A percentile compares a stretch with the other conserved stretches of the same genome.
These are phyloP conservation scores for Elaphurus davidianus DNA, from an alignment of 2,113 vertebrate genomes.

Conservation along the genomic window DNA sequence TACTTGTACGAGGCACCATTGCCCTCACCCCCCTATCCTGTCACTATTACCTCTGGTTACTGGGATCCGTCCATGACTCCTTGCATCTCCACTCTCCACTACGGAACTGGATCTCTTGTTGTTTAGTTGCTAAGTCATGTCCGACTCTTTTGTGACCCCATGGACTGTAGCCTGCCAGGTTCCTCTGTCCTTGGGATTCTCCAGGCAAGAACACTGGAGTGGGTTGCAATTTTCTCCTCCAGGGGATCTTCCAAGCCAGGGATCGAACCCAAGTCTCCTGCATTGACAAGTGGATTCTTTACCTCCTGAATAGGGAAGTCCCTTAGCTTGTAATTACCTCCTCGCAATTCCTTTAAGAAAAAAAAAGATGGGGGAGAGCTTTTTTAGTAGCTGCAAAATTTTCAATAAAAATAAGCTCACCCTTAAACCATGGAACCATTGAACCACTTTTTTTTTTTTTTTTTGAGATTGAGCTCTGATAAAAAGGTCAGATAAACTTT, in stretches of 20 bases:
- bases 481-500: background rate
- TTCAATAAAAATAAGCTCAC: background rate
- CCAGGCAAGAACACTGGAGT: background rate
- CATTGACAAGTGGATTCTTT: background rate
- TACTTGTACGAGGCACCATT: background rate
- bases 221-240: background rate
- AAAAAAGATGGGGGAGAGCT: background rate
- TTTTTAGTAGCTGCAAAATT: background rate
- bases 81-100: background rate
- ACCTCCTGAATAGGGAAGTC: background rate
- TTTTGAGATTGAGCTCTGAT: background rate
- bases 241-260: background rate
- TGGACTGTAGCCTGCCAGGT: background rate
- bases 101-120: background rate
- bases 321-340: background rate
- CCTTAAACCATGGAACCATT: background rate
- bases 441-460: background rate
- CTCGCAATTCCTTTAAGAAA: background rate
- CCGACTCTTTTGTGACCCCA: background rate
- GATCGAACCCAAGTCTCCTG: background rate
- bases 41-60: background rate
- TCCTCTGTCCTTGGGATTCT: background rate
- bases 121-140: background rate
- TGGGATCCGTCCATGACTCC: background rate
- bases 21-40: rapidly evolving